Conservation (phyloP, 2,797 vertebrate genomes). For the Botia almorhae region DNA sequence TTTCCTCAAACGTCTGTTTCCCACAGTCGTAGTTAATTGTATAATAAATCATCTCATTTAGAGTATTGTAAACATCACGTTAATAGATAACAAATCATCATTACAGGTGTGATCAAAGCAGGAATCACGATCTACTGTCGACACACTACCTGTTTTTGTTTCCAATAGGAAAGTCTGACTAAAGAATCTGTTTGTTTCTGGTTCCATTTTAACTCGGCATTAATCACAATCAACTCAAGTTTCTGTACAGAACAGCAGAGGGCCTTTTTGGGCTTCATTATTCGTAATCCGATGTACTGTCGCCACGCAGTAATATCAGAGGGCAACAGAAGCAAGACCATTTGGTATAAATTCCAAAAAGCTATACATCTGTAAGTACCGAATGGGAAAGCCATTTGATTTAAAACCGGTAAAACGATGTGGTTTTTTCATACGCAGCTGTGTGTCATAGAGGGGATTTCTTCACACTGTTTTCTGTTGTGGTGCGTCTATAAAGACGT, state of each 20-base stretch:
- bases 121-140: conserved; percentile 61
- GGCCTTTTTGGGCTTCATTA: conserved; percentile 31
- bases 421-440: background rate
- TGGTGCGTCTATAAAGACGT: conserved; percentile 39
- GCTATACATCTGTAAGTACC: conserved; percentile 14
- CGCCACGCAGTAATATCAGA: background rate
- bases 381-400: conserved; percentile 23
- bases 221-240: conserved; percentile 68
- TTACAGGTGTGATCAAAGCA: conserved; percentile 64
- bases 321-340: conserved; percentile 33
- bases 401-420: conserved; percentile 25
- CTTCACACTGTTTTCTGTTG: background rate
- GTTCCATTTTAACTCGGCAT: conserved; percentile 58
- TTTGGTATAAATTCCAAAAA: conserved; percentile 23
- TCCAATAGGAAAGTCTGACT: conserved; percentile 45
- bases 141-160: conserved; percentile 36
- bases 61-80: conserved; percentile 39
- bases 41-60: conserved; percentile 31
- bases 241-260: conserved; percentile 60
- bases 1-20: conserved; percentile 37
- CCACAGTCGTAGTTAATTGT: conserved; percentile 35
- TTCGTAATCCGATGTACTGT: conserved; percentile 46
- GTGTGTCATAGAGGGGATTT: conserved; percentile 15
- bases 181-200: conserved; percentile 49
- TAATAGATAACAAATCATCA: conserved; percentile 66